Conservation (phyloP, 2,797 vertebrate species). For the Xiphophorus birchmanni region DNA sequence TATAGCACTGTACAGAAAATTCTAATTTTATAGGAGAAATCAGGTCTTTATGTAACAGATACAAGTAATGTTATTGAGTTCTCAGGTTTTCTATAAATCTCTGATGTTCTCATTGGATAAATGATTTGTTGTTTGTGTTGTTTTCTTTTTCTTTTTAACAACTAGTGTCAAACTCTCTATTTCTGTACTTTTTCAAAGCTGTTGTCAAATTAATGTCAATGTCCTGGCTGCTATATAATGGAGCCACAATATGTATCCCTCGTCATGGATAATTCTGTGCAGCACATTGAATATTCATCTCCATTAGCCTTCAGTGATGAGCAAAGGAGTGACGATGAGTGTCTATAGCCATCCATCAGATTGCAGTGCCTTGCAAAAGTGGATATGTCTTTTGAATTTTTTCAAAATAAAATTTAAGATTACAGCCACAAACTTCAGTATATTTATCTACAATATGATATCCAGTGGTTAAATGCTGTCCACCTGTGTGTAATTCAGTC, state of each 20-base stretch:
- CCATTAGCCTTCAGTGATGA: conserved; percentile 64
- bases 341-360: conserved; percentile 40
- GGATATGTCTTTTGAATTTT: background rate
- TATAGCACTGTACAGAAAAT: conserved; percentile 88
- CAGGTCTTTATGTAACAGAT: conserved; percentile 87
- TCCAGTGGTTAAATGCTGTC: too few relatives aligned
- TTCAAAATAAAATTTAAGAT: background rate
- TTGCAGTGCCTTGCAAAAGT: conserved; percentile 4
- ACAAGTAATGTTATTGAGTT: conserved; percentile 86
- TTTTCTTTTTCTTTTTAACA: conserved; percentile 78
- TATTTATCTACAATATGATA: too few relatives aligned
- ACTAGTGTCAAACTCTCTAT: conserved; percentile 45
- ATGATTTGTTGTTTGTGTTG: conserved; percentile 74
- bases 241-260: conserved; percentile 63
- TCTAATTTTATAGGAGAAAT: conserved; percentile 88
- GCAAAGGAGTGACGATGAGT: conserved; percentile 41
- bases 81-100: conserved; percentile 88
- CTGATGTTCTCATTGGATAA: conserved; percentile 80
- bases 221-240: conserved; percentile 69
- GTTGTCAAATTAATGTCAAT: conserved; percentile 76
- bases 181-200: conserved; percentile 72
- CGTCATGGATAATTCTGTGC: conserved; percentile 63
- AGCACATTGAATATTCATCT: conserved; percentile 62
- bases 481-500: too few relatives aligned
- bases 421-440: background rate